Conservation (phyloP, 2,888 invertebrate genomes). For the Volucella bombylans region DNA sequence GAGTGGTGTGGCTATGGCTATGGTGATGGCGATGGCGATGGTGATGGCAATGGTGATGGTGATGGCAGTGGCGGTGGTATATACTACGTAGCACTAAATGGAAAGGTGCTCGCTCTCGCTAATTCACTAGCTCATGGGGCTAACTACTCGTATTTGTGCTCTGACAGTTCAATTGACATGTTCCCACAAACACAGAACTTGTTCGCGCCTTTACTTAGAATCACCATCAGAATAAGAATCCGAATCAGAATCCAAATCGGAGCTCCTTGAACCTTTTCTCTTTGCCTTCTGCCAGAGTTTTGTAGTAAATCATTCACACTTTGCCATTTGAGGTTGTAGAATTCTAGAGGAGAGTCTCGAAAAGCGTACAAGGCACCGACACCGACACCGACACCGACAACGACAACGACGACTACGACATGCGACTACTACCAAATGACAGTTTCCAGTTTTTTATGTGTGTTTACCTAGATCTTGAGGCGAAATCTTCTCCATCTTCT, state of each 20-base stretch:
- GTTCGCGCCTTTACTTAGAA: constrained; percentile 35
- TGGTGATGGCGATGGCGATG: constrained; percentile 25
- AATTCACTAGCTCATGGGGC: too few relatives aligned
- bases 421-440: background rate
- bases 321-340: background rate
- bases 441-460: constrained; percentile 32
- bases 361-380: constrained; percentile 6
- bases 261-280: constrained; percentile 50
- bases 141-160: background rate
- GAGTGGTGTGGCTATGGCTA: constrained; percentile 35
- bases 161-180: constrained; percentile 54
- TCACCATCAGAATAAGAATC: too few relatives aligned
- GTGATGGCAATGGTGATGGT: constrained; percentile 16
- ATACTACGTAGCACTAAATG: background rate
- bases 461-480: constrained; percentile 63
- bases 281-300: constrained; percentile 33
- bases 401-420: background rate
- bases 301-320: background rate
- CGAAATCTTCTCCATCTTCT: constrained; percentile 22
- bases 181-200: constrained; percentile 44
- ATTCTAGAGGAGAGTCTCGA: constrained; percentile 18
- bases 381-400: too few relatives aligned
- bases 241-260: background rate
- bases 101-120: constrained; percentile 32
- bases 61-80: constrained; percentile 20